Conservation (phyloP, 2,888 invertebrate genomes). For the Chirona hameri region DNA sequence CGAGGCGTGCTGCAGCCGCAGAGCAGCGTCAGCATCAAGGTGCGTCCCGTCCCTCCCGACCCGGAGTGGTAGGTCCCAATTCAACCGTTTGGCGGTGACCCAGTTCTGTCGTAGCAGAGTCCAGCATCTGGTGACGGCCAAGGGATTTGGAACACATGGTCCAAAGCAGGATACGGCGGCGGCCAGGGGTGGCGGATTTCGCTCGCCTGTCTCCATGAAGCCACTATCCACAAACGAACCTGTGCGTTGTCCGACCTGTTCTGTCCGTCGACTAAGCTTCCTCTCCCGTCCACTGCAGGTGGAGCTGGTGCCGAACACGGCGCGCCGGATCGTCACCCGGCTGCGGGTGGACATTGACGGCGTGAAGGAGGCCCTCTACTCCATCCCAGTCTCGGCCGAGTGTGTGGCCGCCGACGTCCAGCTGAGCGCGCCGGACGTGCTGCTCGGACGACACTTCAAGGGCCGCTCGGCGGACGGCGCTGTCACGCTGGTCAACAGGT, state of each 20-base stretch:
- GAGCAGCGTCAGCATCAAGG: slow-evolving; percentile 2
- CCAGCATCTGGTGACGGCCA: too few species aligned
- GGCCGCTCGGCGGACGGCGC: not conserved
- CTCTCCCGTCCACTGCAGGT: not conserved
- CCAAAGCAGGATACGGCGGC: too few species aligned
- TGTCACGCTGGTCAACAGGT: not conserved
- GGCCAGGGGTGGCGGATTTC: too few species aligned
- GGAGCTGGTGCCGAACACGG: slow-evolving; percentile 2
- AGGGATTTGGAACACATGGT: too few species aligned
- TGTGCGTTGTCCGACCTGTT: not conserved
- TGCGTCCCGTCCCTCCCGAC: too few species aligned
- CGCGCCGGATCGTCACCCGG: not conserved
- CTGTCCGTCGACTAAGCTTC: not conserved
- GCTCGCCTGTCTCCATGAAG: too few species aligned
- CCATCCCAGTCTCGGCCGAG: not conserved
- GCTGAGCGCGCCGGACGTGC: not conserved
- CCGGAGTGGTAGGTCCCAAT: too few species aligned
- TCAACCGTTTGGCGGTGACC: too few species aligned
- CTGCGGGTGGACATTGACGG: slow-evolving; percentile 25
- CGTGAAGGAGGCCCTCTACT: slow-evolving; percentile 22
- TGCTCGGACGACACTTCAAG: slow-evolving; percentile 8
- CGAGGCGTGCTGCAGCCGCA: not conserved
- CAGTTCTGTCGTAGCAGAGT: too few species aligned
- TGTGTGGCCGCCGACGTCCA: slow-evolving; percentile 6
- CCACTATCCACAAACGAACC: too few species aligned